Percentiles rank a stretch among this genome's conserved stretches.
Conservation (phyloP, 2,797 vertebrate genomes). For the Myotis pilosus region DNA sequence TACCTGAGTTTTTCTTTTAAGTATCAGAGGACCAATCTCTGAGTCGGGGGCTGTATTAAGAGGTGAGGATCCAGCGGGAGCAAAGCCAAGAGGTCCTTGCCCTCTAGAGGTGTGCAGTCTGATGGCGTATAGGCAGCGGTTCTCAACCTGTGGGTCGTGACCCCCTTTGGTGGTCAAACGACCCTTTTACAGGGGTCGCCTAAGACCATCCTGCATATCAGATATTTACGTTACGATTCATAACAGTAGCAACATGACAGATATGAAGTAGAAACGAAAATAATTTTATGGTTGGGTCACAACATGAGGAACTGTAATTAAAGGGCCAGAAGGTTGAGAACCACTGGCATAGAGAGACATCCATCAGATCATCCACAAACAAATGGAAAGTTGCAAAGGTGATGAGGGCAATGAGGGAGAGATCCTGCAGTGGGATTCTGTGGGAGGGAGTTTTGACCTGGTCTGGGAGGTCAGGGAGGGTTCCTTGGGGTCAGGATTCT, state of each 20-base stretch:
- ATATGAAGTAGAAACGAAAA: too few species aligned
- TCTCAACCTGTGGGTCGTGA: too few species aligned
- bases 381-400: not conserved
- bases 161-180: too few species aligned
- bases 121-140: not conserved
- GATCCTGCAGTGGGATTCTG: not conserved
- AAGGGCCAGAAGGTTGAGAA: too few species aligned
- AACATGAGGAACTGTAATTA: too few species aligned
- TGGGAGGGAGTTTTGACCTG: not conserved
- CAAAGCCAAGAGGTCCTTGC: not conserved
- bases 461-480: not conserved
- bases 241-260: too few species aligned
- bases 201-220: too few species aligned
- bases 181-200: too few species aligned
- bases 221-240: too few species aligned
- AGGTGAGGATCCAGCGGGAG: not conserved
- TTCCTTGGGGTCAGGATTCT: not conserved
- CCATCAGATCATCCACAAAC: not conserved
- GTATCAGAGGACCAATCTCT: not conserved
- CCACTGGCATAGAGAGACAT: not conserved
- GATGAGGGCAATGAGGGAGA: not conserved
- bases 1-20: not conserved
- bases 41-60: not conserved
- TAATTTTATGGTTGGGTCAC: too few species aligned
- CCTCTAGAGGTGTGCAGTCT: not conserved